Percentiles rank a stretch among this genome's conserved stretches.
phyloP scores from a whole-genome alignment of 2,888 invertebrate species.

The Timema podura region DNA sequence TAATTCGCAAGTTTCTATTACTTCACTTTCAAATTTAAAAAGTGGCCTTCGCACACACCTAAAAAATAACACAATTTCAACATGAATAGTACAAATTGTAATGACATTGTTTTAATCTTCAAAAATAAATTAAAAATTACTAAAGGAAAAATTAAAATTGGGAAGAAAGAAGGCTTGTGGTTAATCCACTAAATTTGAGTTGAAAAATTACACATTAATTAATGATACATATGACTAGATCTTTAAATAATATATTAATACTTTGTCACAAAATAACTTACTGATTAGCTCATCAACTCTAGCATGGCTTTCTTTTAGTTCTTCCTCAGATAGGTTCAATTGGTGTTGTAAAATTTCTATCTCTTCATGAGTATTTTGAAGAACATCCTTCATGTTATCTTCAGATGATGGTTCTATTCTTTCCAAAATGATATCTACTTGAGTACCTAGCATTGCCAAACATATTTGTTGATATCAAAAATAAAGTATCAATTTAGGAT shows the following conservation, averaged over 20 bases:
- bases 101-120: too few species aligned
- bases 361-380: conserved; percentile 29
- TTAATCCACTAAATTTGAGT: background rate
- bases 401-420: conserved; percentile 24
- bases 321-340: conserved; percentile 42
- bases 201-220: background rate
- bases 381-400: conserved; percentile 29
- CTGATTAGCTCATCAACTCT: conserved; percentile 43
- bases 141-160: too few species aligned
- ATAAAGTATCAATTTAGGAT: too few species aligned
- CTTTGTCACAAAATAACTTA: conserved; percentile 36
- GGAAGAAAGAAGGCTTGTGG: too few species aligned
- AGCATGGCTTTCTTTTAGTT: conserved; percentile 43
- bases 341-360: conserved; percentile 38
- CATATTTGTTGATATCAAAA: background rate
- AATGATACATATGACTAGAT: background rate
- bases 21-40: too few species aligned
- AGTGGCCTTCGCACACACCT: too few species aligned
- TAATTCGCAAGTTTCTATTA: too few species aligned
- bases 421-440: conserved; percentile 30
- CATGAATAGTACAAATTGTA: too few species aligned
- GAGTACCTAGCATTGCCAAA: conserved; percentile 20
- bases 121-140: conserved; percentile 12
- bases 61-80: too few species aligned
- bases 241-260: conserved; percentile 14